Conservation (phyloP, 64 coral and sea anemone genomes). For the Astreopora myriophthalma region DNA sequence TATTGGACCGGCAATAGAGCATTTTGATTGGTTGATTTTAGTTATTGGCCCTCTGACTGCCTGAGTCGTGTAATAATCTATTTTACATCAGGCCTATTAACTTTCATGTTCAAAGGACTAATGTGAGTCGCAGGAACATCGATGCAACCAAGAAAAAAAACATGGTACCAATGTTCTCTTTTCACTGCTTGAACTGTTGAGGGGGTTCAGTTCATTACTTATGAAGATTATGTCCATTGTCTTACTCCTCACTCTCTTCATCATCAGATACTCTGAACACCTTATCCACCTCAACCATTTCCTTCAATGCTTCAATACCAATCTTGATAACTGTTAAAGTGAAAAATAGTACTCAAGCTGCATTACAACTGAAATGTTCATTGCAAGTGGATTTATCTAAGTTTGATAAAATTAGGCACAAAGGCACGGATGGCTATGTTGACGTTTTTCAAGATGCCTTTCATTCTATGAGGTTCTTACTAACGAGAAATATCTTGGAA, state of each 20-base stretch:
- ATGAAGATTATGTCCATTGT: not conserved
- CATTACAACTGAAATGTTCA: not conserved
- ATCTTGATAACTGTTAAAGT: not conserved
- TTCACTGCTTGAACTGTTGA: not conserved
- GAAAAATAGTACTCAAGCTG: not conserved
- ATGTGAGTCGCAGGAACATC: not conserved
- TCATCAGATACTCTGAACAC: conserved; percentile 8
- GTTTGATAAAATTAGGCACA: not conserved
- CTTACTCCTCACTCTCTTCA: not conserved
- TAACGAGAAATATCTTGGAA: not conserved
- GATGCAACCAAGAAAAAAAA: not conserved
- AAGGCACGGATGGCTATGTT: not conserved
- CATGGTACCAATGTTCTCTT: not conserved
- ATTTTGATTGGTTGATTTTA: too few species aligned
- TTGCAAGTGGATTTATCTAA: not conserved
- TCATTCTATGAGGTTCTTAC: not conserved
- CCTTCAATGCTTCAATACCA: not conserved
- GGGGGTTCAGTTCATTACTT: not conserved
- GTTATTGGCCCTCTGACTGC: too few species aligned
- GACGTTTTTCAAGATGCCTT: not conserved
- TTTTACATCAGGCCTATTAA: not conserved
- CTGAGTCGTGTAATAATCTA: too few species aligned
- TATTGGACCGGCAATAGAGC: too few species aligned
- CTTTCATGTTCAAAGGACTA: not conserved
- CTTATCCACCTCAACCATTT: not conserved